Evolutionary conservation across 2,797 vertebrate genomes (phyloP).

Genomic region (Choloepus didactylus): DNA sequence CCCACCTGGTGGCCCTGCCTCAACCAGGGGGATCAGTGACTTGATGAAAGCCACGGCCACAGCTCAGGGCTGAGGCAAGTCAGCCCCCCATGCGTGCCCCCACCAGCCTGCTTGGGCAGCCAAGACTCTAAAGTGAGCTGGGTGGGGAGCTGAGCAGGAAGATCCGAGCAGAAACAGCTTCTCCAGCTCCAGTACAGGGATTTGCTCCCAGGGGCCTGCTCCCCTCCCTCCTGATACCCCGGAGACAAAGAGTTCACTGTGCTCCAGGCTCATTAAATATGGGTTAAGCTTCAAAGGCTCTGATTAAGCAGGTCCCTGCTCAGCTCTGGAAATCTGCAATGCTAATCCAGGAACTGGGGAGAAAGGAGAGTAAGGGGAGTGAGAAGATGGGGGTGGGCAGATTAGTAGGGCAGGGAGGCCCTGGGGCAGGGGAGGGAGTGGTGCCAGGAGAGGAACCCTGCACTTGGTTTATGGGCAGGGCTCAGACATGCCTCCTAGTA

Average conservation of each 20-base stretch:
- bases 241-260: not conserved
- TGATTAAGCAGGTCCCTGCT: not conserved
- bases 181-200: not conserved
- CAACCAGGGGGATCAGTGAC: not conserved
- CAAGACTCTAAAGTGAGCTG: not conserved
- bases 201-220: not conserved
- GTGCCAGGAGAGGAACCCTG: not conserved
- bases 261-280: not conserved
- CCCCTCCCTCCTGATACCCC: not conserved
- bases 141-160: not conserved
- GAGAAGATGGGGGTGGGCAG: not conserved
- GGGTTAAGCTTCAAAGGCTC: conserved; percentile 31
- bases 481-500: not conserved
- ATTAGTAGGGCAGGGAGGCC: not conserved
- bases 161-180: not conserved
- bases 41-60: not conserved
- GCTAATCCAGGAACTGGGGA: not conserved
- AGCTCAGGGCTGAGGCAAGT: not conserved
- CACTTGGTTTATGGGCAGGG: not conserved
- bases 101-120: not conserved
- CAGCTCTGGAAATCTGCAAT: conserved; percentile 1
- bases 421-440: not conserved
- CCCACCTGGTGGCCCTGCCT: not conserved
- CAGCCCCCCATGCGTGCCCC: not conserved
- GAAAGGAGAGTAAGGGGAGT: not conserved